phyloP scores from a whole-genome alignment of 2,888 invertebrate species.

The Oscheius sp. region DNA sequence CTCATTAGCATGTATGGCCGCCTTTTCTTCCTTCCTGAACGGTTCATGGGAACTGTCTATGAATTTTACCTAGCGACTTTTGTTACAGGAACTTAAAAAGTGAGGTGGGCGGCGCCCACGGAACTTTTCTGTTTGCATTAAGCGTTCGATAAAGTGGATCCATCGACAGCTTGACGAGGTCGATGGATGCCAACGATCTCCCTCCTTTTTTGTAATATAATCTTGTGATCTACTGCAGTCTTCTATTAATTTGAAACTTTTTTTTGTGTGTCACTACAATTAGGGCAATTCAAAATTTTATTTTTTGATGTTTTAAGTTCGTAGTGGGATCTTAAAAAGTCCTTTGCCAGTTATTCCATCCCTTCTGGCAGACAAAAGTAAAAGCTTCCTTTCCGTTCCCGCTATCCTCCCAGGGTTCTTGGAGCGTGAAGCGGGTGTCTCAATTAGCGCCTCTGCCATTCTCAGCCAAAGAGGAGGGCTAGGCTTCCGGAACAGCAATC shows the following conservation, averaged over 20 bases:
- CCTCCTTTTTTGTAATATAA: background rate
- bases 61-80: background rate
- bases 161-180: background rate
- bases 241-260: background rate
- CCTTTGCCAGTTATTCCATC: too few species aligned
- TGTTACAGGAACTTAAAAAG: background rate
- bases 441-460: conserved; percentile 38
- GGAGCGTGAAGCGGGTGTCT: conserved; percentile 33
- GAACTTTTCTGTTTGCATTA: conserved; percentile 27
- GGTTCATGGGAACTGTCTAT: conserved; percentile 2
- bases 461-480: conserved; percentile 8
- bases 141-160: conserved; percentile 35
- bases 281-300: too few species aligned
- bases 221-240: background rate
- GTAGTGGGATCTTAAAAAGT: background rate
- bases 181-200: background rate
- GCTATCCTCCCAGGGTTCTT: conserved; percentile 3
- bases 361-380: background rate
- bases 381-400: background rate
- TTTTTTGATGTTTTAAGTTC: background rate
- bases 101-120: conserved; percentile 1
- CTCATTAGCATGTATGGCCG: conserved; percentile 30
- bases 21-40: background rate
- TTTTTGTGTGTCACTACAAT: background rate
- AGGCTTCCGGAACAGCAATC: conserved; percentile 31